These are phyloP conservation scores for Silvanus unidentatus DNA, from an alignment of 2,888 invertebrate species.

Conservation along the genomic window DNA sequence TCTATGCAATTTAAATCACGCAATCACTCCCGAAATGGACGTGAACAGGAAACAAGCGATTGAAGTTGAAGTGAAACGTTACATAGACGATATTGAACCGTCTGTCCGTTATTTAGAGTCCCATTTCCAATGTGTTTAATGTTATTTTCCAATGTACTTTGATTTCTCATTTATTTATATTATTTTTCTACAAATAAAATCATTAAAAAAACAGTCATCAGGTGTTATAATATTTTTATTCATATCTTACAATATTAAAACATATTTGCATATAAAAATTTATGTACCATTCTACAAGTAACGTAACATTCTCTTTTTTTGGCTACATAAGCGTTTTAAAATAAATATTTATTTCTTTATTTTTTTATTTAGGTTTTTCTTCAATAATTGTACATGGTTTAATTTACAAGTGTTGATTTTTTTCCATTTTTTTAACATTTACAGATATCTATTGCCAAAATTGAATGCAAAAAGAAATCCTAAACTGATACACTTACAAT, in stretches of 20 bases:
- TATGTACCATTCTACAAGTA: conserved; percentile 29
- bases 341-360: conserved; percentile 27
- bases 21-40: conserved; percentile 8
- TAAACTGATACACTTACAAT: conserved; percentile 1
- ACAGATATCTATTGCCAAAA: too few species aligned
- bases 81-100: conserved; percentile 24
- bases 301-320: conserved; percentile 24
- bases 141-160: too few species aligned
- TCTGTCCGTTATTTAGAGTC: conserved; percentile 16
- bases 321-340: conserved; percentile 33
- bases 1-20: conserved; percentile 18
- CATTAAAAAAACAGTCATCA: not conserved
- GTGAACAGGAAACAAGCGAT: conserved; percentile 15
- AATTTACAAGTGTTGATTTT: conserved; percentile 10
- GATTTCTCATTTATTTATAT: not conserved
- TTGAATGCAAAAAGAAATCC: not conserved
- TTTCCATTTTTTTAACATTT: not conserved
- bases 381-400: conserved; percentile 25
- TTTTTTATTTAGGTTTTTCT: conserved; percentile 8
- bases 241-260: conserved; percentile 26
- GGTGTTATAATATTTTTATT: conserved; percentile 15
- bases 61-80: conserved; percentile 21
- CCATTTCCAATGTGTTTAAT: not conserved
- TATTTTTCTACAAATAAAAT: not conserved
- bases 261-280: conserved; percentile 33